Evolutionary conservation across 2,797 vertebrate species (phyloP).

Genomic region (Coilia nasus): DNA sequence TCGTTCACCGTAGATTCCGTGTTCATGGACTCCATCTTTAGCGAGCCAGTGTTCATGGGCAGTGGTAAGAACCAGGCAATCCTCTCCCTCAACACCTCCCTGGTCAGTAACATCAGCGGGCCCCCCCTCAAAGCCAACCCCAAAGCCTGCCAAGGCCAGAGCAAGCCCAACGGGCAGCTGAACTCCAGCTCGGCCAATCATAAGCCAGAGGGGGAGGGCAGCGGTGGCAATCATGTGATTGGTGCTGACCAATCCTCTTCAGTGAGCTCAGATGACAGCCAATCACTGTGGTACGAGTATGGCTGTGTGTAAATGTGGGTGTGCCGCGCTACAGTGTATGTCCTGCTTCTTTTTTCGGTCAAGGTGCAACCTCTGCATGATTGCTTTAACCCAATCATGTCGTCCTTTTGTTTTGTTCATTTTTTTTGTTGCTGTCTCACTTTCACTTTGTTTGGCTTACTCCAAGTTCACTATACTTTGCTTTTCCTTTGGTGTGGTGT

Average conservation of each 20-base stretch:
- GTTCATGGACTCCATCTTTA: constrained; percentile 80
- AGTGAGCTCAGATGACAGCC: constrained; percentile 86
- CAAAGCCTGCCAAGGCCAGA: constrained; percentile 59
- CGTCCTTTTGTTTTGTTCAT: constrained; percentile 30
- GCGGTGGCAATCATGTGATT: constrained; percentile 53
- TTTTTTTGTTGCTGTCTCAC: constrained; percentile 40
- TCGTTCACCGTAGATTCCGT: constrained; percentile 76
- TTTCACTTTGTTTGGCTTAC: background rate
- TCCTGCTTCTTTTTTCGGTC: constrained; percentile 36
- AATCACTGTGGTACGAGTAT: constrained; percentile 97
- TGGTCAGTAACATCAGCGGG: constrained; percentile 95
- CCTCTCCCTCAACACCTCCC: constrained; percentile 90
- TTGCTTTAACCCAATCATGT: constrained; percentile 60
- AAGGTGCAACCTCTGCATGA: constrained; percentile 65
- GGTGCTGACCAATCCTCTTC: constrained; percentile 69
- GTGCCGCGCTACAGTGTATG: constrained; percentile 34
- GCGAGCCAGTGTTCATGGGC: constrained; percentile 66
- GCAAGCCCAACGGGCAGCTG: constrained; percentile 59
- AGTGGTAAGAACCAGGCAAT: constrained; percentile 80
- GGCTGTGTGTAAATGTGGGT: constrained; percentile 87
- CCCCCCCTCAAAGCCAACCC: constrained; percentile 64
- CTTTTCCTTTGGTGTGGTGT: constrained; percentile 45
- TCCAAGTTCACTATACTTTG: background rate
- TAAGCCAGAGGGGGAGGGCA: constrained; percentile 50
- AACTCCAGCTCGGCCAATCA: constrained; percentile 54